Percentiles rank a stretch among this genome's conserved stretches.
phyloP scores from a whole-genome alignment of 2,888 invertebrate species.

The Drosophila sordidula region DNA sequence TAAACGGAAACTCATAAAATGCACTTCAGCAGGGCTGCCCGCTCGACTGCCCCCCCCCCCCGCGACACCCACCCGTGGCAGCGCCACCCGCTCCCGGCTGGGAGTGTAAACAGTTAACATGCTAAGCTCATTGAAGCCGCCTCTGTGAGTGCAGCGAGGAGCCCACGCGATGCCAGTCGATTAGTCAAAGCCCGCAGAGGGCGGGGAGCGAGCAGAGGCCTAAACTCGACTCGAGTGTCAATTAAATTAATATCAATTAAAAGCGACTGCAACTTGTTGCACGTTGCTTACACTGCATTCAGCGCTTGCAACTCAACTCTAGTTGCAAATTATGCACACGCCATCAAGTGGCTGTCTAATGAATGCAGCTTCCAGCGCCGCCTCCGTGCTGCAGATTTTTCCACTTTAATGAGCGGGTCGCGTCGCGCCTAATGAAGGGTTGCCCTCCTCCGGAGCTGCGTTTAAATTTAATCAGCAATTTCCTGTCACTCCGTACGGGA shows the following conservation, averaged over 20 bases:
- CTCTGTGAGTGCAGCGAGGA: conserved; percentile 33
- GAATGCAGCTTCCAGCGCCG: conserved; percentile 47
- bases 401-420: conserved; percentile 57
- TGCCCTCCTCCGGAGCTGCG: conserved; percentile 32
- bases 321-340: conserved; percentile 75
- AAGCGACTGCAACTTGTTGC: conserved; percentile 75
- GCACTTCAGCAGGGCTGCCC: conserved; percentile 41
- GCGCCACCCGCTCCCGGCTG: neutral
- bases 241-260: conserved; percentile 81
- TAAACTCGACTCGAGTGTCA: conserved; percentile 72
- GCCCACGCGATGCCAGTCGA: conserved; percentile 65
- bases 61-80: neutral
- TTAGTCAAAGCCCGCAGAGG: conserved; percentile 53
- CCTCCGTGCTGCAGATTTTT: conserved; percentile 56
- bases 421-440: conserved; percentile 69
- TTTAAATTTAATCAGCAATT: conserved; percentile 66
- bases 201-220: conserved; percentile 36
- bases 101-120: conserved; percentile 54
- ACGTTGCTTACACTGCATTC: conserved; percentile 31
- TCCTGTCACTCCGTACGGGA: conserved; percentile 47
- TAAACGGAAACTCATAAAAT: conserved; percentile 76
- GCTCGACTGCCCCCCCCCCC: neutral
- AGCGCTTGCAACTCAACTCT: conserved; percentile 38
- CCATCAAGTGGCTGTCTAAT: conserved; percentile 69
- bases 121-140: conserved; percentile 58